Conservation (phyloP, 2,797 vertebrate species). For the Menidia menidia region DNA sequence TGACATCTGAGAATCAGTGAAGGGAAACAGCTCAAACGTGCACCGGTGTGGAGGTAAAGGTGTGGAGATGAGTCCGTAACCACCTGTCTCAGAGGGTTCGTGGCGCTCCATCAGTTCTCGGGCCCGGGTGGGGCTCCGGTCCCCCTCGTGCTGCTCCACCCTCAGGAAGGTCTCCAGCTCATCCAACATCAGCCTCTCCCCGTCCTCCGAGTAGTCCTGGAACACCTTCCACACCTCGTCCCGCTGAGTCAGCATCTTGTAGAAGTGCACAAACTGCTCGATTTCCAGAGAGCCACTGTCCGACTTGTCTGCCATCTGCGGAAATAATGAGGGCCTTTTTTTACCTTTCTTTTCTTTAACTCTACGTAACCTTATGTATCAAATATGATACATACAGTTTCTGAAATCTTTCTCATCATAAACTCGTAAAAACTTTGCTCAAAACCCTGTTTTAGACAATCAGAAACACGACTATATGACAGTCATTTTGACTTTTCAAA, state of each 20-base stretch:
- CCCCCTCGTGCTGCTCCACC: constrained; percentile 86
- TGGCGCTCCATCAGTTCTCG: constrained; percentile 88
- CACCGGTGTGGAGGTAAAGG: background rate
- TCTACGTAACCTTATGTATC: no score
- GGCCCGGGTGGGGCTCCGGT: constrained; percentile 80
- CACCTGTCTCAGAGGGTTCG: constrained; percentile 92
- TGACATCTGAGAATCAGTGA: no score
- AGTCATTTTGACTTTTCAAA: no score
- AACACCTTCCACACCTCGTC: constrained; percentile 91
- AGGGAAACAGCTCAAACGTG: background rate
- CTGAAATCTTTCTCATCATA: no score
- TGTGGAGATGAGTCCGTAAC: background rate
- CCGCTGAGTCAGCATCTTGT: constrained; percentile 92
- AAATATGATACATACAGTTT: no score
- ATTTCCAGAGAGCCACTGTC: constrained; percentile 87
- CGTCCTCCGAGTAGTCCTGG: constrained; percentile 89
- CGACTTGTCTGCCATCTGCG: constrained; percentile 90
- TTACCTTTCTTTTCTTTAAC: background rate
- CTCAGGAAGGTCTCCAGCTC: constrained; percentile 91
- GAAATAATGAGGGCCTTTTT: constrained; percentile 4
- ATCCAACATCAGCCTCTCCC: constrained; percentile 87
- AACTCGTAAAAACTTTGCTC: no score
- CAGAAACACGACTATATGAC: no score
- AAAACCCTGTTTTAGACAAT: no score
- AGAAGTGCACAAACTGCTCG: constrained; percentile 94